phyloP scores from a whole-genome alignment of 2,888 invertebrate species.

The Aphelenchoides bicaudatus region DNA sequence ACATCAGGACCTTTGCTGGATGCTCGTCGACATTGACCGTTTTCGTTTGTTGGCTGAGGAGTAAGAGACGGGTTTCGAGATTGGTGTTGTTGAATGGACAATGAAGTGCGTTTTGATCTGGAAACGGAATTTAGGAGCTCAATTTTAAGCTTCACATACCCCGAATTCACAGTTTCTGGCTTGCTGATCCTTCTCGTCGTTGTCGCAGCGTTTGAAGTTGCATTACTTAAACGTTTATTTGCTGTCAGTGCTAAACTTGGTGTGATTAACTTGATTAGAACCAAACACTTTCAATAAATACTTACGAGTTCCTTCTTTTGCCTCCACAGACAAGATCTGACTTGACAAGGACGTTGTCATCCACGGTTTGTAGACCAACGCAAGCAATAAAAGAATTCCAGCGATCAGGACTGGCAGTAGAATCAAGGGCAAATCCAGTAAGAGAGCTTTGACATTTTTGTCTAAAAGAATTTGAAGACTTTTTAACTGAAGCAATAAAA shows the following conservation, averaged over 20 bases:
- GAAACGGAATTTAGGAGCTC: too few species aligned
- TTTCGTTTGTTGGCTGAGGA: too few species aligned
- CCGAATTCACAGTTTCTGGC: too few species aligned
- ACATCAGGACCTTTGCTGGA: too few species aligned
- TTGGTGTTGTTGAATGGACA: too few species aligned
- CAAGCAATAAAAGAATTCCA: not conserved
- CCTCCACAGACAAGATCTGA: not conserved
- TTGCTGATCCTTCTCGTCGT: too few species aligned
- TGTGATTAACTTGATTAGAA: not conserved
- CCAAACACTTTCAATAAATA: not conserved
- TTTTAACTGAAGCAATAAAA: not conserved
- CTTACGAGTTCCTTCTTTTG: slow-evolving; percentile 7
- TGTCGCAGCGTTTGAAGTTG: too few species aligned
- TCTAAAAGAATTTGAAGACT: not conserved
- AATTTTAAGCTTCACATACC: too few species aligned
- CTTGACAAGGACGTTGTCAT: not conserved
- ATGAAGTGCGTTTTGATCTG: too few species aligned
- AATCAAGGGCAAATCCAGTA: slow-evolving; percentile 7
- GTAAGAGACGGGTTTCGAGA: too few species aligned
- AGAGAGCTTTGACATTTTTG: not conserved
- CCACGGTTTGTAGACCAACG: slow-evolving; percentile 10
- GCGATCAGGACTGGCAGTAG: slow-evolving; percentile 8
- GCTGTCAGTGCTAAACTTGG: slow-evolving; percentile 9
- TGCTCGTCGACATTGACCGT: too few species aligned
- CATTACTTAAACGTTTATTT: too few species aligned